Evolutionary conservation across 1,140 invertebrate species (phyloP), one percentile per base, ranked within the genome.

Genomic region (Acromyrmex charruanus): DNA sequence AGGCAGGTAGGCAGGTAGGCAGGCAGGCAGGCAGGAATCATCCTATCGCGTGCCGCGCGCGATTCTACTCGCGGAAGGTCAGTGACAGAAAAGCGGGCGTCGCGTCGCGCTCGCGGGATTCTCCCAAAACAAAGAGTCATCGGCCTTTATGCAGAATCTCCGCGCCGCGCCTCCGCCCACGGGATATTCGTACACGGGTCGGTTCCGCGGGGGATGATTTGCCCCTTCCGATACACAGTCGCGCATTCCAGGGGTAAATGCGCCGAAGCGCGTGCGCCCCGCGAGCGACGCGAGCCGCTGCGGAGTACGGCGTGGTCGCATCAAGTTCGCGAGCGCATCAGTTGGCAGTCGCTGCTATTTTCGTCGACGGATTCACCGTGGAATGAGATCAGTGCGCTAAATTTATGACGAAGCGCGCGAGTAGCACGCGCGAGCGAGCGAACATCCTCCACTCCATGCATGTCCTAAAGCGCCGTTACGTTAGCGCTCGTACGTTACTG

Each of bases 261-360:
- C 87, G 82, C 72, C 71, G 66, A 63, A 49, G 86, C 88, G 88
- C 86, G 77, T 79, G 74, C 74, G 71, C 71, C 51, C 12, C 71
- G 3, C 18, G 71, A 63, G 55, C 49, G 71, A 49, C 35, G 79
- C 86, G 77, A 77, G n/a, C 35, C n/a, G 65, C 31, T 55, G 74
- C 74, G 31, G 31, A 35, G 31, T 0, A 35, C 31, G 74, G 14
- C 58, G 74, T n/a, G 58, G 58, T 61, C 59, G 75, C 74, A 66
- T 31, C 80, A 39, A 71, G 31, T 66, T 1, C 85, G 63, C 75
- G 61, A 35, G 39, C 71, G 81, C 72, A 21, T 49, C 71, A 59
- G 39, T 44, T 35, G 39, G 49, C 44, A 18, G 72, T 81, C 18
- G 51, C 39, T 87, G 87, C 89, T 93, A 93, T 93, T 93, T 93